Conservation (phyloP, 2,888 invertebrate species). For the Geotrupes spiniger region DNA sequence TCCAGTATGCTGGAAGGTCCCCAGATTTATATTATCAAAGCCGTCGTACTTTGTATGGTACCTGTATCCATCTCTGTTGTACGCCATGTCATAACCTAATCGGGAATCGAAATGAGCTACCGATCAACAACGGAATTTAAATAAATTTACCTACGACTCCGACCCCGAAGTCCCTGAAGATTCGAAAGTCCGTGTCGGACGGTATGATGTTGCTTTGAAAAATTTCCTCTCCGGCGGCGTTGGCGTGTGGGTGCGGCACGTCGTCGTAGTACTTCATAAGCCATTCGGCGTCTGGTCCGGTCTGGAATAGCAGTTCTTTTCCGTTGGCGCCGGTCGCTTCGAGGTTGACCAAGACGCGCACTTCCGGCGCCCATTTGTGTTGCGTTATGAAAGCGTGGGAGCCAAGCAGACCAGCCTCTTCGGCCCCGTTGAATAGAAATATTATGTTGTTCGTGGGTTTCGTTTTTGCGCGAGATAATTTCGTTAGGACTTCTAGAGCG, state of each 20-base stretch:
- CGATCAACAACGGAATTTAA: too few species aligned
- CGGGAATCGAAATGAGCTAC: too few species aligned
- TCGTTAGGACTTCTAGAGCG: slow-evolving; percentile 65
- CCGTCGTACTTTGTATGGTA: slow-evolving; percentile 64
- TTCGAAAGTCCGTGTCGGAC: slow-evolving; percentile 78
- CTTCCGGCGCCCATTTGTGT: slow-evolving; percentile 70
- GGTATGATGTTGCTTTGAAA: slow-evolving; percentile 69
- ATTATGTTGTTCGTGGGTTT: slow-evolving; percentile 59
- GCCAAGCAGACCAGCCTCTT: slow-evolving; percentile 64
- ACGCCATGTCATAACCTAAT: slow-evolving; percentile 65
- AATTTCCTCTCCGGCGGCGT: slow-evolving; percentile 59
- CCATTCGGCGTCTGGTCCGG: slow-evolving; percentile 71
- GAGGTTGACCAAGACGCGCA: slow-evolving; percentile 80
- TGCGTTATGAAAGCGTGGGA: slow-evolving; percentile 66
- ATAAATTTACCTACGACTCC: slow-evolving; percentile 50
- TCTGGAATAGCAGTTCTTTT: slow-evolving; percentile 86
- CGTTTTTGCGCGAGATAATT: slow-evolving; percentile 50
- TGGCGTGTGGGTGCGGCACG: slow-evolving; percentile 61
- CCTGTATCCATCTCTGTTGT: slow-evolving; percentile 61
- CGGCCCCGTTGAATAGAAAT: slow-evolving; percentile 73
- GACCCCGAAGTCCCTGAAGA: slow-evolving; percentile 70
- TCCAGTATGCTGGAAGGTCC: slow-evolving; percentile 64
- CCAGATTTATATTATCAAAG: slow-evolving; percentile 54
- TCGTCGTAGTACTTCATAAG: slow-evolving; percentile 55
- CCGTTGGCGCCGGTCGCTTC: slow-evolving; percentile 94